Conservation (phyloP, 2,797 vertebrate species). For the Gymnopithys bicolor region DNA sequence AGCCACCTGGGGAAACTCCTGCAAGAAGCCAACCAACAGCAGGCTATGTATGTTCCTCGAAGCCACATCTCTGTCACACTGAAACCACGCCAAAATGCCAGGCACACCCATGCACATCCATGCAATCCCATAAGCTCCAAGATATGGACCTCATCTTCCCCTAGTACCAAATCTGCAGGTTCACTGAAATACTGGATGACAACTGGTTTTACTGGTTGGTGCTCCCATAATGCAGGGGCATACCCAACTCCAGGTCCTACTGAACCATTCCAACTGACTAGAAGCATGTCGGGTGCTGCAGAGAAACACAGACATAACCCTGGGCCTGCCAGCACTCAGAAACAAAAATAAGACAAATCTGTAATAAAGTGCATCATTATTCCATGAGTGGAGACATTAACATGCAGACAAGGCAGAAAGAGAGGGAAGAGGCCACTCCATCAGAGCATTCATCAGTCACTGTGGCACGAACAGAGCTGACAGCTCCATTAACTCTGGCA, state of each 20-base stretch:
- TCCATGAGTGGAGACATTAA: neutral
- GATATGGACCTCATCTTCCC: neutral
- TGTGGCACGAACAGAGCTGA: neutral
- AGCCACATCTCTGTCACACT: accelerated
- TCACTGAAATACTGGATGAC: neutral
- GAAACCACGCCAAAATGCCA: neutral
- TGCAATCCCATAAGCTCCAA: neutral
- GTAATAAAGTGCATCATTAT: conserved; percentile 3
- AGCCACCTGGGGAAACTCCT: neutral
- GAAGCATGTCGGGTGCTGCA: neutral
- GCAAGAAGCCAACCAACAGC: neutral
- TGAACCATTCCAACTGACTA: neutral
- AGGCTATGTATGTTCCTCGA: accelerated
- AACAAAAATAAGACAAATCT: conserved; percentile 35
- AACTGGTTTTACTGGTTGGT: neutral
- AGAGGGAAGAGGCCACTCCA: conserved; percentile 5
- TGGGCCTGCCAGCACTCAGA: neutral
- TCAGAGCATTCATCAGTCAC: conserved; percentile 14
- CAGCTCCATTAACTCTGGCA: conserved; percentile 33
- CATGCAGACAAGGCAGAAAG: conserved; percentile 9
- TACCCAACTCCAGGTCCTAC: neutral
- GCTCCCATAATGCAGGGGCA: accelerated
- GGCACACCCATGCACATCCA: neutral
- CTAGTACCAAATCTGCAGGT: neutral
- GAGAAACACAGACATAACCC: neutral